A percentile compares a stretch with the other conserved stretches of the same genome.
These are phyloP conservation scores for Typhlichthys subterraneus DNA, from an alignment of 2,797 vertebrate genomes.

Conservation along the genomic window DNA sequence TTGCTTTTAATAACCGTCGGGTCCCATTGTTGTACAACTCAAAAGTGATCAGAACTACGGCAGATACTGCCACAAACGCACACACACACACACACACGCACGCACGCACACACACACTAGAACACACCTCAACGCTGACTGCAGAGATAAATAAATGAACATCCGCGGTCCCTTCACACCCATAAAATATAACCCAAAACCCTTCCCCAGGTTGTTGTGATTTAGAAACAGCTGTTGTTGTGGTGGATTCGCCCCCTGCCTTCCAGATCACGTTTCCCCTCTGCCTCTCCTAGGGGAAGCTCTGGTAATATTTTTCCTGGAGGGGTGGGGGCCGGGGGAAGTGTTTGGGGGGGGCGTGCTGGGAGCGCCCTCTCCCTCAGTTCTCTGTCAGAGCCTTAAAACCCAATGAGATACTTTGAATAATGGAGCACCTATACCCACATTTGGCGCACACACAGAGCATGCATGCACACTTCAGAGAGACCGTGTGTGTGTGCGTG, in stretches of 20 bases:
- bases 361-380: constrained; percentile 50
- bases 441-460: constrained; percentile 27
- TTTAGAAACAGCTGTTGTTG: constrained; percentile 84
- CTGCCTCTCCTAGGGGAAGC: constrained; percentile 66
- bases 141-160: constrained; percentile 79
- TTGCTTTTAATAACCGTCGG: not conserved
- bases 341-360: constrained; percentile 9
- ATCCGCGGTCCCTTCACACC: constrained; percentile 70
- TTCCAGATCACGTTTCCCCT: constrained; percentile 77
- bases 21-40: constrained; percentile 36
- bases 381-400: constrained; percentile 71
- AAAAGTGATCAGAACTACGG: constrained; percentile 47
- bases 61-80: constrained; percentile 36
- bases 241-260: constrained; percentile 73
- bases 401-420: constrained; percentile 73
- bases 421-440: constrained; percentile 71
- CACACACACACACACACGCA: constrained; percentile 15
- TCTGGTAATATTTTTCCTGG: constrained; percentile 72
- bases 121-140: constrained; percentile 65
- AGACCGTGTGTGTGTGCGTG: constrained; percentile 10
- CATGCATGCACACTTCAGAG: constrained; percentile 28
- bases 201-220: constrained; percentile 79
- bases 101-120: constrained; percentile 12
- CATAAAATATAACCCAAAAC: constrained; percentile 80
- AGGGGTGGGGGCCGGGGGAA: not conserved